These are phyloP conservation scores for Catocala sponsa DNA, from an alignment of 2,888 invertebrate species.

Conservation along the genomic window DNA sequence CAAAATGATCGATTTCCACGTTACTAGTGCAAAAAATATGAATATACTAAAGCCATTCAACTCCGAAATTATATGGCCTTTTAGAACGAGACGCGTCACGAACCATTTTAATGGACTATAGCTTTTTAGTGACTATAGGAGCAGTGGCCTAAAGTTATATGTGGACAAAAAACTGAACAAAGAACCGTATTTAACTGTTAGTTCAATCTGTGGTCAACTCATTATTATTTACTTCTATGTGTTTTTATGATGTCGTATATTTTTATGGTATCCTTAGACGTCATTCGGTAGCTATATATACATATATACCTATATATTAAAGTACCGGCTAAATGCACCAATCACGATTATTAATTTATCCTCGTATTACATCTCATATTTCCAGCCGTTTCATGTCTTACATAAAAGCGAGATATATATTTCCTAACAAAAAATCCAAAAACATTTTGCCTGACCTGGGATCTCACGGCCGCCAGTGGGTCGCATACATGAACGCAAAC, in stretches of 20 bases:
- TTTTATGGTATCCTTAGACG: too few relatives aligned
- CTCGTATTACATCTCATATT: too few relatives aligned
- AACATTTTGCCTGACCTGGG: too few relatives aligned
- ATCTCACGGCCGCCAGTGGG: too few relatives aligned
- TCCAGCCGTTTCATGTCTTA: too few relatives aligned
- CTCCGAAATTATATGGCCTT: slow-evolving; percentile 1
- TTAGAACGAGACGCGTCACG: slow-evolving; percentile 9
- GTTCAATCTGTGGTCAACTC: not conserved
- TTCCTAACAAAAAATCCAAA: too few relatives aligned
- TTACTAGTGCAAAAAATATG: slow-evolving; percentile 10
- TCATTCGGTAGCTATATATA: too few relatives aligned
- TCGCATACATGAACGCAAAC: too few relatives aligned
- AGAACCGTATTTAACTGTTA: slow-evolving; percentile 37
- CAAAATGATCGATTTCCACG: not conserved
- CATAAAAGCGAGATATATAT: too few relatives aligned
- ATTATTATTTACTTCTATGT: not conserved
- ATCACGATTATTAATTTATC: too few relatives aligned
- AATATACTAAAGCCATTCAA: slow-evolving; percentile 1
- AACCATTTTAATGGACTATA: slow-evolving; percentile 11
- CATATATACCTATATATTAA: too few relatives aligned
- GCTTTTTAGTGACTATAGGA: slow-evolving; percentile 31
- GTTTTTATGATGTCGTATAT: not conserved
- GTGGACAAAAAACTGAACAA: slow-evolving; percentile 31
- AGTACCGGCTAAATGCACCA: too few relatives aligned
- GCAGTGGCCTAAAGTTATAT: slow-evolving; percentile 41